Evolutionary conservation across 2,888 invertebrate genomes (phyloP).

Genomic region (Temnothorax unifasciatus): DNA sequence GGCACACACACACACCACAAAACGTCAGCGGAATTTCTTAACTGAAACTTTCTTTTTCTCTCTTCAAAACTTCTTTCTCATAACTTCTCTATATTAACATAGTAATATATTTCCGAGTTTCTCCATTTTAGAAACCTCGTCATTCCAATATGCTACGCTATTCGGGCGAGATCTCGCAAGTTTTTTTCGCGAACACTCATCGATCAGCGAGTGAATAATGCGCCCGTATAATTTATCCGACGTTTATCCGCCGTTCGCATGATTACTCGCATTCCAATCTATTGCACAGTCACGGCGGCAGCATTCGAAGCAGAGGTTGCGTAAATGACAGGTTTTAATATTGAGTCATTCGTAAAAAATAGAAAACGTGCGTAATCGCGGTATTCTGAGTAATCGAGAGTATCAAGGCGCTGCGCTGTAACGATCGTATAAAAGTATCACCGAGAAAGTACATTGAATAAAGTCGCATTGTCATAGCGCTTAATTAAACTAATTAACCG

Average conservation of each 20-base stretch:
- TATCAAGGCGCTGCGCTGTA: not conserved
- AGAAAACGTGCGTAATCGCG: constrained; percentile 53
- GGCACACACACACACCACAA: no score
- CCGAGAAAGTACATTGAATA: not conserved
- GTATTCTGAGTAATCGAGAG: constrained; percentile 25
- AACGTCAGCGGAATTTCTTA: not conserved
- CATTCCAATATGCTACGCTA: constrained; percentile 1
- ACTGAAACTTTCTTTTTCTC: constrained; percentile 4
- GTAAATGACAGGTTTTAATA: constrained; percentile 62
- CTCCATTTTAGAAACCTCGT: constrained; percentile 14
- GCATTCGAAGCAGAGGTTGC: constrained; percentile 59
- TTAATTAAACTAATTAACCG: not conserved
- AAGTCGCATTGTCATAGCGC: not conserved
- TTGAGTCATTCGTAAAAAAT: constrained; percentile 63
- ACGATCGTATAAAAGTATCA: not conserved
- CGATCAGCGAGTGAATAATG: constrained; percentile 64
- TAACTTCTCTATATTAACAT: not conserved
- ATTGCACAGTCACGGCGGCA: constrained; percentile 37
- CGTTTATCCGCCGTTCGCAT: constrained; percentile 55
- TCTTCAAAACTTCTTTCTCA: constrained; percentile 2
- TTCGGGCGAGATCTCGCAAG: not conserved
- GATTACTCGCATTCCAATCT: constrained; percentile 70
- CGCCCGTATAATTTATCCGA: constrained; percentile 60
- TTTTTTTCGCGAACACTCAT: constrained; percentile 29
- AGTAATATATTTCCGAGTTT: constrained; percentile 29